Conservation (phyloP, 2,113 vertebrate genomes). For the Cathartes aura region DNA sequence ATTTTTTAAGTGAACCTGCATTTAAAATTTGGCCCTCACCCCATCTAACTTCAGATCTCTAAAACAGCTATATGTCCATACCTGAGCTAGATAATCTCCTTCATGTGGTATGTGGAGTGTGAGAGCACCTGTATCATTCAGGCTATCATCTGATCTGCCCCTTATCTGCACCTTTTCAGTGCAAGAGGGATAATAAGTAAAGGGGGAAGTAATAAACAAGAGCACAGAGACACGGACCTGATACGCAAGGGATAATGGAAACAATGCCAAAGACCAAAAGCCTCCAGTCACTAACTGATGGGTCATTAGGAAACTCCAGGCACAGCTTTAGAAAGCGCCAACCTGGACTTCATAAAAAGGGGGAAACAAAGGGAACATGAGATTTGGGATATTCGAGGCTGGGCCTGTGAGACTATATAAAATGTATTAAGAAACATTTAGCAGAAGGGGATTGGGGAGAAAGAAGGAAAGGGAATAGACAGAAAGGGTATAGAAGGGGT, state of each 20-base stretch:
- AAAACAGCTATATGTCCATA: background rate
- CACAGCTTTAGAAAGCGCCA: background rate
- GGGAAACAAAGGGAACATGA: background rate
- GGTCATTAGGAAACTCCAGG: background rate
- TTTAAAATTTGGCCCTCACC: background rate
- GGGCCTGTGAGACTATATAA: background rate
- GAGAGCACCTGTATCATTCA: background rate
- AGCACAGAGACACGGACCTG: background rate
- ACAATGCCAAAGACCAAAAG: background rate
- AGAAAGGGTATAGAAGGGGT: background rate
- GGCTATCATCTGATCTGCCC: background rate
- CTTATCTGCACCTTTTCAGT: background rate
- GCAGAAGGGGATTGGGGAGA: background rate
- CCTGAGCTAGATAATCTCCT: background rate
- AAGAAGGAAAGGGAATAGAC: background rate
- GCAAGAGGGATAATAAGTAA: background rate
- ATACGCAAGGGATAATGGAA: background rate
- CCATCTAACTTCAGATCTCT: background rate
- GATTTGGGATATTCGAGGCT: background rate
- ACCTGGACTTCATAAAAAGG: background rate
- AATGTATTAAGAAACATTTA: background rate
- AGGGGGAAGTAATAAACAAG: background rate
- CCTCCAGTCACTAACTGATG: background rate
- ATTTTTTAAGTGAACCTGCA: background rate
- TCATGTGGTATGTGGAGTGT: background rate